Evolutionary conservation across 2,888 invertebrate genomes (phyloP).

Genomic region (Electrophaes corylata): DNA sequence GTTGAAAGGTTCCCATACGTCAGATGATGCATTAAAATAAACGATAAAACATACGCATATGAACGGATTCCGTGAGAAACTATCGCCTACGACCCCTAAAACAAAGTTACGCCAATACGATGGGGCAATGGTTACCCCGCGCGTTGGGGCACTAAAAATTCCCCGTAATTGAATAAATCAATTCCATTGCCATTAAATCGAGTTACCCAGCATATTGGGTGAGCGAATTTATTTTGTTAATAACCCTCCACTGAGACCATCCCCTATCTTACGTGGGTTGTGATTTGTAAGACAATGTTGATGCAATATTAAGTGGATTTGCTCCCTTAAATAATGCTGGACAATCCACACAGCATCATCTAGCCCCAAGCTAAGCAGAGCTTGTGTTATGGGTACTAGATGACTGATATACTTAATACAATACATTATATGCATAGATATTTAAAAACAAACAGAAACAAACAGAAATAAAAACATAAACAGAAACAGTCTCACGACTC

Average conservation of each 20-base stretch:
- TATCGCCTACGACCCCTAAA: conserved; percentile 74
- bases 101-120: conserved; percentile 72
- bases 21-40: conserved; percentile 34
- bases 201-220: conserved; percentile 83
- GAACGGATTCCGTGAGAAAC: conserved; percentile 73
- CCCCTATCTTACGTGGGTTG: conserved; percentile 52
- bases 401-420: too few relatives aligned
- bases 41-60: conserved; percentile 62
- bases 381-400: too few relatives aligned
- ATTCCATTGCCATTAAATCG: conserved; percentile 84
- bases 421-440: too few relatives aligned
- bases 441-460: too few relatives aligned
- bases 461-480: too few relatives aligned
- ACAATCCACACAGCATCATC: too few relatives aligned
- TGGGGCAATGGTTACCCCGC: conserved; percentile 30
- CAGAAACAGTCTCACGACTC: too few relatives aligned
- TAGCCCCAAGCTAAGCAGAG: too few relatives aligned
- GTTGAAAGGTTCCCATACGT: conserved; percentile 15
- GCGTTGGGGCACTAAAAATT: conserved; percentile 81
- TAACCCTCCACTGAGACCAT: conserved; percentile 66
- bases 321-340: too few relatives aligned
- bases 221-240: conserved; percentile 84
- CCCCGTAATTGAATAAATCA: conserved; percentile 84
- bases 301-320: conserved; percentile 14
- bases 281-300: conserved; percentile 13